Evolutionary conservation across 1,140 invertebrate genomes (phyloP), one percentile per base, ranked within the genome.

Genomic region (Drosophila yakuba): DNA sequence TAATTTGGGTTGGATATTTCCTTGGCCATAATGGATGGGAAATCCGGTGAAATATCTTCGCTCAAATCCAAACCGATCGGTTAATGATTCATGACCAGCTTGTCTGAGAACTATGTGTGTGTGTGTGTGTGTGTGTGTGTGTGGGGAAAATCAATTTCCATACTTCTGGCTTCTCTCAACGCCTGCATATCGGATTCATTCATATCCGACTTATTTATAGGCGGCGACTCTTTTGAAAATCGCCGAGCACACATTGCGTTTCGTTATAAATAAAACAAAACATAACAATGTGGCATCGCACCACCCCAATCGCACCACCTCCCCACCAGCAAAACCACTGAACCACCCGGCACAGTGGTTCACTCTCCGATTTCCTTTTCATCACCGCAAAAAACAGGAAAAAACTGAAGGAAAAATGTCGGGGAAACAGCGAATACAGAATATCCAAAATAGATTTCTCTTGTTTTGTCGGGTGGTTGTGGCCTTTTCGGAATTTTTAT

Each of bases 201-300:
- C 61, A 75, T 66, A 75, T 75, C 41, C 23, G 71, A 75, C 41
- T 66, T 75, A 77, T 76, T 76, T 77, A 77, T 77, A 77, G 71
- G 54, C 54, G 45, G 59, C 73, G 54, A 75, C 45, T 44, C 60
- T 58, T 64, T 55, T 62, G 51, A 59, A 54, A 56, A 52, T 57
- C 47, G 11, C 17, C 41, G 43, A n/a, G 50, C 61, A 44, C 61
- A 66, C 60, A 59, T 59, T 55, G 60, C 55, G 72, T 17, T 23
- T 20, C 36, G 28, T 67, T 76, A 51, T 76, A 76, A 76, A 76
- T 76, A 75, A 74, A 75, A 52, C 35, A 58, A 66, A 74, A 51
- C 56, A 76, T 15, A 76, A 61, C 55, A 76, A 64, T 61, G 63
- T 43, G 36, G 43, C 59, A 48, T 25, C 68, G 25, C 47, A 50